Base-by-base conservation (phyloP, 2,888 invertebrate species). In the Drosophila acutilabella region DNA sequence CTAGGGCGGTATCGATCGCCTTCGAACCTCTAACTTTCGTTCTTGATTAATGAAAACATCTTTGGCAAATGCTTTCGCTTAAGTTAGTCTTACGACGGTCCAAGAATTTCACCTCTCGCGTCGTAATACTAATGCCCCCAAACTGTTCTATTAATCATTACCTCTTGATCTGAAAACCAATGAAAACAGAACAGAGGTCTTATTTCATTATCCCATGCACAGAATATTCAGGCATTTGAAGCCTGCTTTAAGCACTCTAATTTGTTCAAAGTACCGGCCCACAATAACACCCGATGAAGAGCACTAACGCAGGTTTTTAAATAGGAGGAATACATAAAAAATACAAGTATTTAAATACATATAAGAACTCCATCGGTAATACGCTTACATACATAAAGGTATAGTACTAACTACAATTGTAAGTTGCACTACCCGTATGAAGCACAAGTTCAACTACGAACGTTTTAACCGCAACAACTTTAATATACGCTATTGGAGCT, bases 401-500 rank as follows among this genome's bases (percentile, higher is more conserved):
- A 67, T 71, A 66, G 62, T 73, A 71, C 65, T 60, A 71, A 68
- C 68, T 54, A 72, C 59, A 65, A 65, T 65, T 69, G 45, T 71
- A 67, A 51, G 64, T 72, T 74, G 64, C 60, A 71, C 67, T 71
- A 62, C 67, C 58, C 59, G 64, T 69, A 61, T 64, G 66, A 68
- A 72, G 68, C 78, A 73, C 67, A 80, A 71, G 69, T 78, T 71
- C 71, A 81, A 78, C 81, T 83, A 83, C 76, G 94, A 93, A 93
- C 94, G 93, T 94, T 94, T 94, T 94, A 94, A 94, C 93, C 93
- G 94, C 94, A 95, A 94, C 94, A 95, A 94, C 93, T 94, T 94
- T 94, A 94, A 94, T 95, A 95, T 94, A 94, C 94, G 75, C 78
- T 78, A 73, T 77, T 78, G 74, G 74, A 74, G 71, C 78, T 78